Evolutionary conservation across 2,113 vertebrate species (phyloP).

Genomic region (Taxidea taxus): DNA sequence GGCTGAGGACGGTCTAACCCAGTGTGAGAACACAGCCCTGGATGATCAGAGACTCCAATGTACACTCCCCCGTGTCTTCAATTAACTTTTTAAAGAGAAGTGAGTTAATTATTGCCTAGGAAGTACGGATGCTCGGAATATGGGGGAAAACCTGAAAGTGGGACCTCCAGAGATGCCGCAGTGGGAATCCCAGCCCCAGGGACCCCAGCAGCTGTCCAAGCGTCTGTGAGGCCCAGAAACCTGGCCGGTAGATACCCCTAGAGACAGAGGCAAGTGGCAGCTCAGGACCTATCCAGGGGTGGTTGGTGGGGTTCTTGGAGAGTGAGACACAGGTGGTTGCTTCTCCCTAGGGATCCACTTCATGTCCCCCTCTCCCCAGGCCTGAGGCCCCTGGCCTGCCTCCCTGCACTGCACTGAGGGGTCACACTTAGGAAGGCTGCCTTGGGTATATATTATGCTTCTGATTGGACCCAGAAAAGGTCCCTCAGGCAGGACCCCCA

Average conservation of each 20-base stretch:
- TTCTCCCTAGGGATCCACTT: too few relatives aligned
- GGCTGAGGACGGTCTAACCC: not conserved
- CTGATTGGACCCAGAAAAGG: not conserved
- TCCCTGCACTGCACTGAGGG: rapidly evolving
- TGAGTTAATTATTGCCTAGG: conserved; percentile 34
- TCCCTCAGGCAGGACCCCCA: not conserved
- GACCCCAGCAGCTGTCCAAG: rapidly evolving
- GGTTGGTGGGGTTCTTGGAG: not conserved
- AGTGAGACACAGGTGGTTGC: not conserved
- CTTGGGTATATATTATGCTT: not conserved
- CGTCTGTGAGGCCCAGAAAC: not conserved
- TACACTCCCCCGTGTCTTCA: not conserved
- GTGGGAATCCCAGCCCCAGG: not conserved
- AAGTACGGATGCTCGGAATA: not conserved
- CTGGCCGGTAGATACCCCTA: not conserved
- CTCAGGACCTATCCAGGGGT: not conserved
- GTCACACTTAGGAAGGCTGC: not conserved
- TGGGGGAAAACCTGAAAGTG: too few relatives aligned
- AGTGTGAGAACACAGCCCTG: rapidly evolving
- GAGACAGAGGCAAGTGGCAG: not conserved
- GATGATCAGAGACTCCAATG: not conserved
- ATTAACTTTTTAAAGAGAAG: conserved; percentile 44
- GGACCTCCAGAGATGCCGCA: rapidly evolving
- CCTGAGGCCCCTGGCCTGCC: not conserved
- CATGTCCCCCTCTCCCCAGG: not conserved